Percentiles rank a stretch among this genome's conserved stretches.
Evolutionary conservation across 2,797 vertebrate genomes (phyloP).

Genomic region (Pseudocheirus occidentalis): DNA sequence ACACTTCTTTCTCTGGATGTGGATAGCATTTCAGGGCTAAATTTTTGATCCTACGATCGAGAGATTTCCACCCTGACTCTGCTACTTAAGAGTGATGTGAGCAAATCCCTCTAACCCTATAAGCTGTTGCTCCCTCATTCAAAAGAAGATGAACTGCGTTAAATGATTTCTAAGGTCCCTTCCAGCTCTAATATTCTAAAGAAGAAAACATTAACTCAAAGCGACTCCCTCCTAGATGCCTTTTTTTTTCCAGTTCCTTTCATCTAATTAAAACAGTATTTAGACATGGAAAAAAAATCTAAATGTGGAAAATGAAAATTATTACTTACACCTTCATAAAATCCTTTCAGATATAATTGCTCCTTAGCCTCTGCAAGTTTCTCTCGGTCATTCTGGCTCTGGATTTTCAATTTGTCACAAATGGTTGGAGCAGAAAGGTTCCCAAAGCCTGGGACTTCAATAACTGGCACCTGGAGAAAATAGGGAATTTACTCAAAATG

Average conservation of each 20-base stretch:
- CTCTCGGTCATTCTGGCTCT: constrained; percentile 98
- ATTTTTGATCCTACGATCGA: background rate
- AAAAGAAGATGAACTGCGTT: background rate
- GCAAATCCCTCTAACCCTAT: background rate
- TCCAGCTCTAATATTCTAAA: background rate
- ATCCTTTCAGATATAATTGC: constrained; percentile 95
- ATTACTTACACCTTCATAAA: constrained; percentile 96
- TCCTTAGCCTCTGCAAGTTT: constrained; percentile 97
- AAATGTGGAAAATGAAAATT: constrained; percentile 42
- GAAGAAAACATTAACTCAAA: background rate
- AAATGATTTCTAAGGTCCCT: background rate
- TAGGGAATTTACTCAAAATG: background rate
- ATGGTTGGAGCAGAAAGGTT: constrained; percentile 91
- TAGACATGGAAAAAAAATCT: constrained; percentile 39
- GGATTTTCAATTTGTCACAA: constrained; percentile 96
- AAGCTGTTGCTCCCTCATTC: background rate
- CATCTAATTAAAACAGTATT: constrained; percentile 9
- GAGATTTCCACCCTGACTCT: background rate
- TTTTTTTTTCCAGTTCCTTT: background rate
- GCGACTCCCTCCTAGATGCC: background rate
- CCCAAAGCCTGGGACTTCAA: constrained; percentile 96
- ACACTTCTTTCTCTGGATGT: too few relatives aligned
- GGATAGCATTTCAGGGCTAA: background rate
- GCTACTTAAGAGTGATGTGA: background rate
- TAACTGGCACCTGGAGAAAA: constrained; percentile 91